A percentile compares a stretch with the other conserved stretches of the same genome.
Evolutionary conservation across 2,797 vertebrate genomes (phyloP).

Genomic region (Toxotes lorentzi): DNA sequence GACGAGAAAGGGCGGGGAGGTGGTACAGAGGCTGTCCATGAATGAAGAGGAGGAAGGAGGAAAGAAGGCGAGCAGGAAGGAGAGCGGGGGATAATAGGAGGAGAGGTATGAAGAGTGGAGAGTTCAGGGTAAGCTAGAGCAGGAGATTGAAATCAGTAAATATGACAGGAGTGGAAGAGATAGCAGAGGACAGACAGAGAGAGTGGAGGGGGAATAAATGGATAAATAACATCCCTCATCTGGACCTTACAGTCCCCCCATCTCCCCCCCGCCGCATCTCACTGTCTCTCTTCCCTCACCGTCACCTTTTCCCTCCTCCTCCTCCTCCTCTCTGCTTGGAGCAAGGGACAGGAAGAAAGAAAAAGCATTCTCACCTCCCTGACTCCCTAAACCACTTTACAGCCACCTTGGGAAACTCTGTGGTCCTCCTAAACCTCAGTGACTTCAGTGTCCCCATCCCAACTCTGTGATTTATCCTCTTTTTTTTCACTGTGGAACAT

Average conservation of each 20-base stretch:
- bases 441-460: neutral
- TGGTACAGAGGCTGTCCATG: conserved; percentile 19
- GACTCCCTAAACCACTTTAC: conserved; percentile 62
- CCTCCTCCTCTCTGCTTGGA: conserved; percentile 4
- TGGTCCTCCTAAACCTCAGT: conserved; percentile 34
- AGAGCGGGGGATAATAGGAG: conserved; percentile 19
- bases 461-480: neutral
- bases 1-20: neutral
- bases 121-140: conserved; percentile 50
- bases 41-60: neutral
- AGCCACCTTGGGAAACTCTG: conserved; percentile 35
- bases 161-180: conserved; percentile 60
- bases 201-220: conserved; percentile 63
- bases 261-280: neutral
- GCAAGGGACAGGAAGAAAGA: conserved; percentile 40
- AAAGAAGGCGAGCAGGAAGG: neutral
- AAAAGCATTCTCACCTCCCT: conserved; percentile 34
- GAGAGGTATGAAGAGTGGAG: conserved; percentile 23
- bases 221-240: conserved; percentile 72
- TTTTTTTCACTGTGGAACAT: neutral
- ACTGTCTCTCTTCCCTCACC: conserved; percentile 8
- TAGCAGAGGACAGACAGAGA: conserved; percentile 57
- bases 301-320: conserved; percentile 37
- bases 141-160: conserved; percentile 68
- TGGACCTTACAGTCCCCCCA: conserved; percentile 36